Base-by-base conservation (phyloP, 23 tunicate species). In the Ascidia mentula region DNA sequence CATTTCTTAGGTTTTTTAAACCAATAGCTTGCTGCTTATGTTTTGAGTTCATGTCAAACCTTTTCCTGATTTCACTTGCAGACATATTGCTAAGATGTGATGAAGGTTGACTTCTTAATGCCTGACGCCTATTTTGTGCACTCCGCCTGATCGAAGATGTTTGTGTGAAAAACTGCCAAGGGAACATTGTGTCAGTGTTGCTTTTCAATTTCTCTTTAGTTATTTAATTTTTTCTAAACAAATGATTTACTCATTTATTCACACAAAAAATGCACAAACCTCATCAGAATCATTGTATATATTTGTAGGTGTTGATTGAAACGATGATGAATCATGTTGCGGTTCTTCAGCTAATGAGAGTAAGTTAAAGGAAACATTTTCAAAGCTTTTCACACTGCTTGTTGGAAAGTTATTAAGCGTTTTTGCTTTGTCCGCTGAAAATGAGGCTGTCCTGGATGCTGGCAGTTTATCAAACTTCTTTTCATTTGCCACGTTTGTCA, bases 51-150 rank as follows among this genome's bases (percentile, higher is more conserved):
- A 15, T 12, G 15, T 9, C 53, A 53, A 20, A 53, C 65, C 65
- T 53, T 53, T 53, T 9, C 24, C 13, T 9, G 24, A 26, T 53
- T 53, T 53, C 65, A 53, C 13, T 53, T 3, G 65, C 65, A 20
- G 65, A 53, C 13, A 53, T n/a, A n/a, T n/a, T n/a, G n/a, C n/a
- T n/a, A n/a, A n/a, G n/a, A n/a, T n/a, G n/a, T n/a, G n/a, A 20
- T 53, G 65, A 53, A 53, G 97, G 90, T 65, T 82, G 87, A 71
- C 92, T 92, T 69, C 82, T 59, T 89, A 92, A 79, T 40, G 82
- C 86, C 40, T 87, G 80, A 60, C 97, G 82, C 38, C 80, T 87
- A 72, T 87, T 81, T 74, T 87, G 89, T 1, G 97, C 97, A 59
- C 92, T 87, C 59, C 86, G 82, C 31, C 97, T 46, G 36, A 88